Evolutionary conservation across 2,888 invertebrate species (phyloP).

Genomic region (Drosophila borborema): DNA sequence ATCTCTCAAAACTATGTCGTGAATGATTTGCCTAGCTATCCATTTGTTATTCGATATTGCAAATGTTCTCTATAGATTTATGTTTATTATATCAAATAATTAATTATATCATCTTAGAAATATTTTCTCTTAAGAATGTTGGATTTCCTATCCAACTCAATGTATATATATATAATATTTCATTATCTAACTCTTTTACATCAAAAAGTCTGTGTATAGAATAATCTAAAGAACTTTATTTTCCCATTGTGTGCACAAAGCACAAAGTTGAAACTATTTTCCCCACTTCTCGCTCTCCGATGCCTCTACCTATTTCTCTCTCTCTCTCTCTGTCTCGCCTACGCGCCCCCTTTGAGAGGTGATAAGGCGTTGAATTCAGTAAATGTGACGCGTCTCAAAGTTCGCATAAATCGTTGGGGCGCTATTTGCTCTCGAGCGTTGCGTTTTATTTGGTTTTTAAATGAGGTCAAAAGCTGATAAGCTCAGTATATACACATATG

Average conservation of each 20-base stretch:
- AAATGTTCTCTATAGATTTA: background rate
- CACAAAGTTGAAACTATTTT: constrained; percentile 9
- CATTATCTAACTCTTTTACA: background rate
- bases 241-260: constrained; percentile 3
- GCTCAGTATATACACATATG: constrained; percentile 17
- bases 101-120: too few species aligned
- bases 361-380: constrained; percentile 46
- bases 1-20: background rate
- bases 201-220: background rate
- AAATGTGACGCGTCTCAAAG: constrained; percentile 61
- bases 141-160: too few species aligned
- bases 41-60: background rate
- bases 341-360: constrained; percentile 5
- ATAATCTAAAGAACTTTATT: background rate
- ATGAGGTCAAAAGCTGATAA: constrained; percentile 81
- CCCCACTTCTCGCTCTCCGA: background rate
- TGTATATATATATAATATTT: background rate
- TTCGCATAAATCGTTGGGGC: constrained; percentile 63
- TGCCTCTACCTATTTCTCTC: background rate
- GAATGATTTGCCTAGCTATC: background rate
- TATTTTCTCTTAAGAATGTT: background rate
- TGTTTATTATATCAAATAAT: background rate
- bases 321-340: background rate
- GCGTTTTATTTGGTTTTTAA: constrained; percentile 76
- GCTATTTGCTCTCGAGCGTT: constrained; percentile 60